Evolutionary conservation across 2,888 invertebrate genomes (phyloP).

Genomic region (Platycnemis pennipes): DNA sequence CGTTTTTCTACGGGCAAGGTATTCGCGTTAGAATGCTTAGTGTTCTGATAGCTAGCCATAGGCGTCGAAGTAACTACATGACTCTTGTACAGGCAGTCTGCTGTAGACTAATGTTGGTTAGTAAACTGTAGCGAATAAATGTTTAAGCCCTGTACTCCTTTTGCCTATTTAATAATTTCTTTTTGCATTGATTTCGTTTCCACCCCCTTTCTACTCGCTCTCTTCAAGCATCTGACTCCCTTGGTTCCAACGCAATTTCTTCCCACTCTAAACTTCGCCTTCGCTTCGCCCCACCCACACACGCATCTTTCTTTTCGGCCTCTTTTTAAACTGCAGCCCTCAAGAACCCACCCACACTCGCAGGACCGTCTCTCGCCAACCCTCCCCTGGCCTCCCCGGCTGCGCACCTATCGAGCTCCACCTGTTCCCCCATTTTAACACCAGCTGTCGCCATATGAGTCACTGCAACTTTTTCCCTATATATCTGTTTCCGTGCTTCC

Average conservation of each 20-base stretch:
- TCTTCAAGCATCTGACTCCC: not conserved
- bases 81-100: no score
- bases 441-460: conserved; percentile 50
- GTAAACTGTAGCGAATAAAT: no score
- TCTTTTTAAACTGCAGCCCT: not conserved
- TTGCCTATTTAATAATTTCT: no score
- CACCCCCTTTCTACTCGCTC: no score
- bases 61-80: no score
- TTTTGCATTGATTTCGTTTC: no score
- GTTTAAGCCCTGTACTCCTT: no score
- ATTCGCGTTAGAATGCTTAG: no score
- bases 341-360: not conserved
- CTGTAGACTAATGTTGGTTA: no score
- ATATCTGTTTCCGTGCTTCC: not conserved
- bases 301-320: not conserved
- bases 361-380: not conserved
- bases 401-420: not conserved
- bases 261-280: not conserved
- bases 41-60: no score
- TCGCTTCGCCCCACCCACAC: not conserved
- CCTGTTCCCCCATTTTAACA: not conserved
- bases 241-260: not conserved
- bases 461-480: conserved; percentile 50
- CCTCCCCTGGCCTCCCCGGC: not conserved
- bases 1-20: no score